Conservation (phyloP, 2,797 vertebrate genomes). For the Lagocephalus sceleratus region DNA sequence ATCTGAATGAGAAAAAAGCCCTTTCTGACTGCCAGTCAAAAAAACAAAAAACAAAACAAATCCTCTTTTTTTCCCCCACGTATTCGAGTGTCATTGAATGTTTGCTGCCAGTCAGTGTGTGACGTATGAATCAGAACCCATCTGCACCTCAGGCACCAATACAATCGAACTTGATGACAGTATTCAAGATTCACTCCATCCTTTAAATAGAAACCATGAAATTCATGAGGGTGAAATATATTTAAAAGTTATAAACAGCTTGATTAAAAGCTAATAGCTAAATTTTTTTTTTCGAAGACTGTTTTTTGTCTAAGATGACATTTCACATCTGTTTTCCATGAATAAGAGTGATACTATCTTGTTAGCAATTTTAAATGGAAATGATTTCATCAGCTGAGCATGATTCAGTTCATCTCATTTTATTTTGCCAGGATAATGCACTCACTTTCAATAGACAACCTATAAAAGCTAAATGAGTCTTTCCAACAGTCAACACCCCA, state of each 20-base stretch:
- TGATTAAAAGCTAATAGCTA: too few species aligned
- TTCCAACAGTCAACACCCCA: too few species aligned
- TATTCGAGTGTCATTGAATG: constrained; percentile 10
- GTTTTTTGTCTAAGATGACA: too few species aligned
- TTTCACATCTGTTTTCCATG: too few species aligned
- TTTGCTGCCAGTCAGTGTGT: constrained; percentile 34
- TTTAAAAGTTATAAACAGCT: too few species aligned
- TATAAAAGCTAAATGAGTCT: too few species aligned
- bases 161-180: constrained; percentile 2
- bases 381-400: neutral
- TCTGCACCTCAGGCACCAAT: constrained; percentile 25
- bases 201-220: constrained; percentile 4
- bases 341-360: neutral
- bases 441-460: neutral
- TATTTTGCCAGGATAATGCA: neutral
- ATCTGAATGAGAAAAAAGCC: constrained; percentile 57
- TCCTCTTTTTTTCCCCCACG: neutral
- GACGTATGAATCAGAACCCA: constrained; percentile 28
- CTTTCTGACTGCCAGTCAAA: constrained; percentile 47
- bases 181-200: constrained; percentile 9
- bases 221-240: neutral
- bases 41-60: neutral
- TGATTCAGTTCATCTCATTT: neutral
- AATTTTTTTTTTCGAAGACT: too few species aligned
- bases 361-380: constrained; percentile 2